These are phyloP conservation scores for Helarctos malayanus DNA, from an alignment of 2,797 vertebrate genomes.

Conservation along the genomic window DNA sequence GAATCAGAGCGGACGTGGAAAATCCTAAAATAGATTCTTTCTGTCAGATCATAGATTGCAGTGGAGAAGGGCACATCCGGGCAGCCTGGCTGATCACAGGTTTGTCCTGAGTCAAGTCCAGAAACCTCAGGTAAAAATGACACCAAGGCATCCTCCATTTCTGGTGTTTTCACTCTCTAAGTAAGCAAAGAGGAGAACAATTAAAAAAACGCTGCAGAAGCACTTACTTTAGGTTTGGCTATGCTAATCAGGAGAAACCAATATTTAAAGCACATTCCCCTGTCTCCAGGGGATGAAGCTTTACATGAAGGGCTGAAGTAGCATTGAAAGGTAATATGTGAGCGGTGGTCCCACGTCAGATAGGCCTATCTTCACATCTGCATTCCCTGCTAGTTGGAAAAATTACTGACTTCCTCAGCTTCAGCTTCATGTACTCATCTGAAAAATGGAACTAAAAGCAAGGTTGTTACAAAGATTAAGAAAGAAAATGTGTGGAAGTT, in stretches of 20 bases:
- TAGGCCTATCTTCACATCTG: background rate
- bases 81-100: background rate
- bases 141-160: background rate
- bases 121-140: constrained; percentile 7
- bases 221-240: background rate
- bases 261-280: background rate
- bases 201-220: background rate
- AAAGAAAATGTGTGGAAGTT: background rate
- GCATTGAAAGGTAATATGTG: background rate
- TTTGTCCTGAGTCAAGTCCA: background rate
- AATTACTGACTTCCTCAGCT: background rate
- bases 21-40: constrained; percentile 71
- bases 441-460: background rate
- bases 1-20: background rate
- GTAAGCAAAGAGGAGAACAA: background rate
- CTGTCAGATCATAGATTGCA: constrained; percentile 31
- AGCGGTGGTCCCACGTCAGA: background rate
- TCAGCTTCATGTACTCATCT: background rate
- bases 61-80: background rate
- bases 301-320: background rate
- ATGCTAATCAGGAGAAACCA: background rate
- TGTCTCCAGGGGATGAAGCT: background rate
- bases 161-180: background rate
- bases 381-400: background rate
- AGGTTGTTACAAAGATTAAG: background rate